Evolutionary conservation across 1,140 invertebrate species (phyloP), one percentile per base, ranked within the genome.

Genomic region (Drosophila sp.): DNA sequence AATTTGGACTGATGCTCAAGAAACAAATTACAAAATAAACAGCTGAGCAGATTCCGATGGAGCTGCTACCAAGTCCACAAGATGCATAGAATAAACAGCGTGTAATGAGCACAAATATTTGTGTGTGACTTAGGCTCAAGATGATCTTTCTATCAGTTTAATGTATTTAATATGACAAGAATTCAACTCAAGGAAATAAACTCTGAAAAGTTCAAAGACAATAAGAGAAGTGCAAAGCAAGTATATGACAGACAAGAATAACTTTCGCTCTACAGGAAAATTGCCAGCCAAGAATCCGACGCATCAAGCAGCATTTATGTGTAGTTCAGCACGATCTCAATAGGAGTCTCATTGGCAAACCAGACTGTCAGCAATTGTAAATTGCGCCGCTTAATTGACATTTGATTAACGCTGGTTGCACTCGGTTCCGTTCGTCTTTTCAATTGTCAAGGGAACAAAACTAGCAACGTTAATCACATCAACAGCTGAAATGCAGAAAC

Each of bases 311-410:
- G 18, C 58, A 63, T 14, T n/a, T 50, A 69, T 29, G n/a, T n/a
- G n/a, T n/a, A n/a, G n/a, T 18, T 29, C 8, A 8, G 21, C 29
- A 38, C 6, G 50, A 4, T 54, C 4, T 54, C 54, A 43, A 46
- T 36, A 64, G 25, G 8, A 43, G 32, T 46, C 50, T 48, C 32
- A 32, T 8, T 50, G 16, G 36, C 27, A 29, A 57, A 38, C 63
- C 8, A 48, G 54, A 18, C 46, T 56, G 21, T 32, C 71, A 75
- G 66, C 59, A 72, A 80, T 86, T 80, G 45, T 59, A 64, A 53
- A 66, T 70, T 70, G 57, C 69, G 77, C 56, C 67, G 64, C 58
- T 74, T 77, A 86, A 86, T 81, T 86, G 81, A 84, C 81, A 75
- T 84, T 86, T 84, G 74, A 84, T 77, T 80, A 84, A 83, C 76